Percentiles rank a stretch among this genome's conserved stretches.
These are phyloP conservation scores for Salpingus planirostris DNA, from an alignment of 2,888 invertebrate genomes.

Conservation along the genomic window DNA sequence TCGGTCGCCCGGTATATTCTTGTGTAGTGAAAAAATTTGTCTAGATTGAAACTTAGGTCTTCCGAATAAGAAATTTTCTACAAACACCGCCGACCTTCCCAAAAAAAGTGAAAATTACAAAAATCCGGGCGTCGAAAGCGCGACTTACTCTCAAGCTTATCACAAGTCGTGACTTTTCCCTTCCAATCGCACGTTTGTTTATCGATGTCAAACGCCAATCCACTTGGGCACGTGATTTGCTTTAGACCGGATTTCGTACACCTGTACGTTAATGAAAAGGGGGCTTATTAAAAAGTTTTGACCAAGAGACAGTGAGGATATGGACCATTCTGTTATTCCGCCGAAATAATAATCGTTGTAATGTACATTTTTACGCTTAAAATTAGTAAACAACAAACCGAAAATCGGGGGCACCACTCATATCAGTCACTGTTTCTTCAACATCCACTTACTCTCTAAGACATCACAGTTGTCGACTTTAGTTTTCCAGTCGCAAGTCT, in stretches of 20 bases:
- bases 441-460: slow-evolving; percentile 78
- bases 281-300: slow-evolving; percentile 19
- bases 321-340: too few species aligned
- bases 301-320: slow-evolving; percentile 33
- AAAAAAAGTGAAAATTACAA: too few species aligned
- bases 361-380: too few species aligned
- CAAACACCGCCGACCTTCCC: slow-evolving; percentile 16
- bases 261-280: slow-evolving; percentile 44
- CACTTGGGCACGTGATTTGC: slow-evolving; percentile 94
- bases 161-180: slow-evolving; percentile 95
- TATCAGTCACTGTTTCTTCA: slow-evolving; percentile 31
- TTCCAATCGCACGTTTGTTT: slow-evolving; percentile 99
- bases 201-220: slow-evolving; percentile 94
- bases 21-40: too few species aligned
- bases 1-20: too few species aligned
- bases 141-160: slow-evolving; percentile 93
- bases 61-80: too few species aligned
- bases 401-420: not conserved
- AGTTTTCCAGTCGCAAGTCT: slow-evolving; percentile 95
- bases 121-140: too few species aligned
- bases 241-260: slow-evolving; percentile 93
- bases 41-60: too few species aligned
- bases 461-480: slow-evolving; percentile 93
- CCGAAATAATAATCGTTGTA: too few species aligned
- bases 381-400: too few species aligned